Evolutionary conservation across 2,113 vertebrate species (phyloP), one percentile per base, ranked within the genome.

Genomic region (Scalopus aquaticus): DNA sequence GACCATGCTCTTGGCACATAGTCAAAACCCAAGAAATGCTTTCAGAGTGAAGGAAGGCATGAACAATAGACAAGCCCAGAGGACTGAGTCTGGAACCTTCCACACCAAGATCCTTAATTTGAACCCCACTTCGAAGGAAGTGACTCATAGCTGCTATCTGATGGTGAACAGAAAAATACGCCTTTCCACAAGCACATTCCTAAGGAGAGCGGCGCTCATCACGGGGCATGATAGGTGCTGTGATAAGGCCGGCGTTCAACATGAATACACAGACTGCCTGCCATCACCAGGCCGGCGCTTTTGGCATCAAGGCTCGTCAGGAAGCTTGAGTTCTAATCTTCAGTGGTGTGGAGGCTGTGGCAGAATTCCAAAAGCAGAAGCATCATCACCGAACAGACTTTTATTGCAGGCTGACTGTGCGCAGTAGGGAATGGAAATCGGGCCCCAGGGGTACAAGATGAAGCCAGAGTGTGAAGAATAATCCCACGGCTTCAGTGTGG

Each of bases 61-160:
- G 74, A 56, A 44, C 39, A n/a, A 35, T 9, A 54, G 3, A 49
- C 16, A 67, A 37, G 64, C 69, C 86, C 30, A 30, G 69, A 69
- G 64, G 30, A 32, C 13, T 26, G 54, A 26, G 46, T 65, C 49
- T 44, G 44, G 77, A 88, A 65, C 49, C 35, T 69, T 64, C 49
- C 76, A 49, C 32, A 6, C 9, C 9, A 17, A 76, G 37, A 65
- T 65, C 37, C n/a, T 64, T 35, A 8, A 3, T 35, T 24, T 35
- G 62, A 88, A 56, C 60, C 37, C 44, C 22, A 15, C 6, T 72
- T n/a, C 92, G 30, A 15, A 94, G 95, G 95, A 95, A 73, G 65
- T 95, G 95, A 96, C 58, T 96, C 95, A 94, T 0, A 15, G 46
- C 16, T 67, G 30, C 83, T 97, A 44, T 77, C 82, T 93, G 93